Evolutionary conservation across 2,888 invertebrate species (phyloP), one percentile per base, ranked within the genome.

Genomic region (Sinotaia quadrata): DNA sequence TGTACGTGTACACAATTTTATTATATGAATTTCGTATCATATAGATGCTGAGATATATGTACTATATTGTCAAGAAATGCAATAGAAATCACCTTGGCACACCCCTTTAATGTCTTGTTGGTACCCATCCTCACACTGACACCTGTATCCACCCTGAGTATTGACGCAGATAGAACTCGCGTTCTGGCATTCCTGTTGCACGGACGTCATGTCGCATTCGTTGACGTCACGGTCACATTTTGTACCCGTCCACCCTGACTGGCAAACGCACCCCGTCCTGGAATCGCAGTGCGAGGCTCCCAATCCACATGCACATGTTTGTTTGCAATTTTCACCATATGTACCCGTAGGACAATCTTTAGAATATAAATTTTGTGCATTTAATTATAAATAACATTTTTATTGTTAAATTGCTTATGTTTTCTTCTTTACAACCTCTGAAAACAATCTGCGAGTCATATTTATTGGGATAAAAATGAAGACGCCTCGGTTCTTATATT

Each of bases 41-140:
- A n/a, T n/a, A n/a, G n/a, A n/a, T n/a, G n/a, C n/a, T n/a, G n/a
- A n/a, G n/a, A n/a, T n/a, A n/a, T n/a, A n/a, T n/a, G n/a, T n/a
- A n/a, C n/a, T n/a, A n/a, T n/a, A n/a, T n/a, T n/a, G n/a, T n/a
- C n/a, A n/a, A n/a, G n/a, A n/a, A n/a, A n/a, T n/a, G n/a, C n/a
- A n/a, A n/a, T n/a, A n/a, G n/a, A n/a, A n/a, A n/a, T 57, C 18
- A 57, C 57, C 57, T 57, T 34, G 31, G n/a, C 57, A 57, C 4
- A n/a, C 24, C 29, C n/a, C 34, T 33, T 33, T 57, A n/a, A 15
- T 1, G 34, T 34, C 18, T 36, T 33, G 34, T 29, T 29, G 7
- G 34, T 57, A 57, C 4, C 57, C 57, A 8, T 2, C 18, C 8
- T 31, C 31, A 57, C 57, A 57, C 7, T 31, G 12, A 34, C 57